Percentiles rank a stretch among this genome's conserved stretches.
phyloP scores from a whole-genome alignment of 2,113 vertebrate species.

The Orcinus orca region DNA sequence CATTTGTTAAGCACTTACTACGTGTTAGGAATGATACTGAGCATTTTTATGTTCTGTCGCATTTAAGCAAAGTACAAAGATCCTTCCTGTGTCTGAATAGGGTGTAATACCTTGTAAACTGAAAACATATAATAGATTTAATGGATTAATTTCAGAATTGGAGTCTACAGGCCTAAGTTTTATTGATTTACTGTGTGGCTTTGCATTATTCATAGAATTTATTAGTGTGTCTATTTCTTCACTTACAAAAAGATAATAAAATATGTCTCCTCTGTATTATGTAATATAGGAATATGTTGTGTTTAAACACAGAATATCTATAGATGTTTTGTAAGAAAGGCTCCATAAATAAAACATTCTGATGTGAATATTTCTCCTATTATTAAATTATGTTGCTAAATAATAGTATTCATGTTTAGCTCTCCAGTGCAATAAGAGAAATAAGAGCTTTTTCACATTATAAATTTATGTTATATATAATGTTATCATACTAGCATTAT shows the following conservation, averaged over 20 bases:
- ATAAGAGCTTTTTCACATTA: background rate
- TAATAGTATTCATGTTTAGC: background rate
- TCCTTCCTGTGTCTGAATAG: background rate
- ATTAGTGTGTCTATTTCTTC: background rate
- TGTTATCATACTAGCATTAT: background rate
- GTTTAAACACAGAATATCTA: slow-evolving; percentile 5
- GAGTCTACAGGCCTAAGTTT: background rate
- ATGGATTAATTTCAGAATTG: slow-evolving; percentile 6
- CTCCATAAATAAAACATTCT: slow-evolving; percentile 3
- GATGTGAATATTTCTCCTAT: background rate
- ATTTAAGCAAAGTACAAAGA: background rate
- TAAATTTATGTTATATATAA: background rate
- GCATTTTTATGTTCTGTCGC: background rate
- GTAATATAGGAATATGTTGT: background rate
- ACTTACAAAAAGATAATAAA: slow-evolving; percentile 10
- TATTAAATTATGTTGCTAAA: background rate
- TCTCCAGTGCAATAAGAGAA: background rate
- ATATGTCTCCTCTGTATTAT: background rate
- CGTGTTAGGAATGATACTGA: background rate
- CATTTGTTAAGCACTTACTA: background rate
- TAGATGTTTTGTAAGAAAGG: background rate
- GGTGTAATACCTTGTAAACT: background rate
- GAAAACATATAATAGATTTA: slow-evolving; percentile 20
- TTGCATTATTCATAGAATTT: slow-evolving; percentile 12
- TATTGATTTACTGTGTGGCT: background rate